These are phyloP conservation scores for Sipha flava DNA, from an alignment of 1,140 invertebrate species.

Conservation along the genomic window DNA sequence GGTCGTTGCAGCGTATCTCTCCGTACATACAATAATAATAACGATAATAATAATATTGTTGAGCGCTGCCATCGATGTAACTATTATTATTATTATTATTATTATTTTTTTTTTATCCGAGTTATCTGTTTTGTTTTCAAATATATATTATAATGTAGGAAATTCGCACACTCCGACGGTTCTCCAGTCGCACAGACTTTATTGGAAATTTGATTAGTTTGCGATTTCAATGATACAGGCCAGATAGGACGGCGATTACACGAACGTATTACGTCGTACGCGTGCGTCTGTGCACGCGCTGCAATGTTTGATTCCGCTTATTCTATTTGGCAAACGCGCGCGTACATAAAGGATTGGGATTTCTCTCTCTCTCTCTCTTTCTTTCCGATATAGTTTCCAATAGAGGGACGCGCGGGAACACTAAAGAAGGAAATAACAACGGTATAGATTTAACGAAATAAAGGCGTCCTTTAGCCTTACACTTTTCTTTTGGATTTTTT, in stretches of 20 bases:
- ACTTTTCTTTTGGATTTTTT: background rate
- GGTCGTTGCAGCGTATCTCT: too few species aligned
- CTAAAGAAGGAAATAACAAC: background rate
- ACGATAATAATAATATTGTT: too few species aligned
- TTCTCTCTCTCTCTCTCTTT: background rate
- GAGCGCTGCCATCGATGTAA: too few species aligned
- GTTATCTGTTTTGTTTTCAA: background rate
- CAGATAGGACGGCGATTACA: background rate
- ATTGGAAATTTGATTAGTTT: background rate
- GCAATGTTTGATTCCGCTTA: background rate
- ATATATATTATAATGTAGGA: background rate
- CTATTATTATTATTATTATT: too few species aligned
- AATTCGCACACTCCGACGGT: background rate
- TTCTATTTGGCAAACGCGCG: background rate
- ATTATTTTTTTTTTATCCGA: too few species aligned
- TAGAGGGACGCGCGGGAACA: background rate
- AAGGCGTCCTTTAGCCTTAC: background rate
- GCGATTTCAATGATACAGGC: background rate
- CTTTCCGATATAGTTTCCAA: background rate
- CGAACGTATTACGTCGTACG: background rate
- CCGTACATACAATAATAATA: too few species aligned
- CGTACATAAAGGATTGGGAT: background rate
- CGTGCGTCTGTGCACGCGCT: background rate
- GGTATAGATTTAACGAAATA: slow-evolving; percentile 1
- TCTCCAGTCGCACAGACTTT: too few species aligned